A percentile compares a stretch with the other conserved stretches of the same genome.
Conservation (phyloP, 2,888 invertebrate genomes). For the Trilocha varians region DNA sequence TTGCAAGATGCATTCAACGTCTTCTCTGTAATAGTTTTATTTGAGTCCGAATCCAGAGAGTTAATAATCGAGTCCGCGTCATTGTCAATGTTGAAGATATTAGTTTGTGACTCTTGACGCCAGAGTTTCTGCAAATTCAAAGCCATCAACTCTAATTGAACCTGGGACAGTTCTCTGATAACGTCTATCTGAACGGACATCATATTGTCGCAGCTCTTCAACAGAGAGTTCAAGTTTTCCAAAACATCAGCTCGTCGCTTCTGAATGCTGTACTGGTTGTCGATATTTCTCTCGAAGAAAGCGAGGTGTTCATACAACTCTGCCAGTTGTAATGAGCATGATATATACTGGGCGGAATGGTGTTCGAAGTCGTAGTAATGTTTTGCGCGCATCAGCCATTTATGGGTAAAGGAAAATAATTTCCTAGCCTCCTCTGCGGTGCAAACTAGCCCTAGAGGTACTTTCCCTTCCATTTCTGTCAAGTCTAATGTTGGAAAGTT, state of each 20-base stretch:
- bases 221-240: conserved; percentile 69
- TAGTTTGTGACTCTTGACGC: conserved; percentile 61
- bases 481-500: conserved; percentile 48
- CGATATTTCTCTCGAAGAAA: conserved; percentile 81
- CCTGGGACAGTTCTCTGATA: conserved; percentile 74
- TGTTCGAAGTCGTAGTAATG: conserved; percentile 74
- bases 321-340: conserved; percentile 74
- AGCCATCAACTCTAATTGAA: conserved; percentile 76
- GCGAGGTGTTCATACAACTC: conserved; percentile 78
- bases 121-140: conserved; percentile 74
- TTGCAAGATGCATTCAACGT: conserved; percentile 47
- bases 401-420: conserved; percentile 70
- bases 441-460: conserved; percentile 36
- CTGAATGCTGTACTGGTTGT: conserved; percentile 73
- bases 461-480: conserved; percentile 44
- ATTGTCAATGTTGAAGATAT: conserved; percentile 43
- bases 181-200: conserved; percentile 71
- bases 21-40: conserved; percentile 54
- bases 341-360: conserved; percentile 73
- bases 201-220: conserved; percentile 62
- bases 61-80: conserved; percentile 59
- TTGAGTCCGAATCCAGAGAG: conserved; percentile 50
- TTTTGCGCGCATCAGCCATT: conserved; percentile 74
- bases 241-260: conserved; percentile 73
- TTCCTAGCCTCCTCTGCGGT: conserved; percentile 63